These are phyloP conservation scores for Drosophila austrosaltans DNA, from an alignment of 2,888 invertebrate genomes.

Conservation along the genomic window DNA sequence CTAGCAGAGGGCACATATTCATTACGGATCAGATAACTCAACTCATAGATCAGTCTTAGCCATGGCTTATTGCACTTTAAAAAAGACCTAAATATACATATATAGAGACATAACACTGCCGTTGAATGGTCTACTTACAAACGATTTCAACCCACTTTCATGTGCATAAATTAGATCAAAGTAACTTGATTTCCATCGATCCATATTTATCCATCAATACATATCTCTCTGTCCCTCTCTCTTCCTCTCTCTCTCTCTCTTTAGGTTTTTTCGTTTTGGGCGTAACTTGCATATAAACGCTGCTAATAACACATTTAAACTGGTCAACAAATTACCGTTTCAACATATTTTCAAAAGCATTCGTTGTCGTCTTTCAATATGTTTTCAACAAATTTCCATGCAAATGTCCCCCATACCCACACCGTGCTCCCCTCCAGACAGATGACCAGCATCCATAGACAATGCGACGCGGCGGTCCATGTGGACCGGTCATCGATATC, in stretches of 20 bases:
- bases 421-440: slow-evolving; percentile 38
- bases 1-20: not conserved
- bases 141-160: slow-evolving; percentile 55
- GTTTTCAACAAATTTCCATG: slow-evolving; percentile 74
- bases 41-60: slow-evolving; percentile 72
- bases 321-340: slow-evolving; percentile 78
- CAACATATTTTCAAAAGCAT: slow-evolving; percentile 47
- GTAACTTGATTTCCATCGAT: slow-evolving; percentile 48
- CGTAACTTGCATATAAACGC: slow-evolving; percentile 76
- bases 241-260: slow-evolving; percentile 6
- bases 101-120: slow-evolving; percentile 77
- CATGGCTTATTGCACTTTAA: slow-evolving; percentile 69
- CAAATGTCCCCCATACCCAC: slow-evolving; percentile 55
- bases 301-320: slow-evolving; percentile 75
- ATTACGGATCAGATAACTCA: slow-evolving; percentile 18
- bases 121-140: slow-evolving; percentile 61
- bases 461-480: slow-evolving; percentile 73
- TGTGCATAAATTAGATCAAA: slow-evolving; percentile 72
- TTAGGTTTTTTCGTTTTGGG: slow-evolving; percentile 33
- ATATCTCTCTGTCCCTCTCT: slow-evolving; percentile 25
- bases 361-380: slow-evolving; percentile 67
- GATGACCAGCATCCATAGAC: slow-evolving; percentile 75
- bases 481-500: slow-evolving; percentile 25
- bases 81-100: slow-evolving; percentile 50
- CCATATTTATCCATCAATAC: slow-evolving; percentile 22